Evolutionary conservation across 1,140 invertebrate species (phyloP).

Genomic region (Bathynomus jamesi): DNA sequence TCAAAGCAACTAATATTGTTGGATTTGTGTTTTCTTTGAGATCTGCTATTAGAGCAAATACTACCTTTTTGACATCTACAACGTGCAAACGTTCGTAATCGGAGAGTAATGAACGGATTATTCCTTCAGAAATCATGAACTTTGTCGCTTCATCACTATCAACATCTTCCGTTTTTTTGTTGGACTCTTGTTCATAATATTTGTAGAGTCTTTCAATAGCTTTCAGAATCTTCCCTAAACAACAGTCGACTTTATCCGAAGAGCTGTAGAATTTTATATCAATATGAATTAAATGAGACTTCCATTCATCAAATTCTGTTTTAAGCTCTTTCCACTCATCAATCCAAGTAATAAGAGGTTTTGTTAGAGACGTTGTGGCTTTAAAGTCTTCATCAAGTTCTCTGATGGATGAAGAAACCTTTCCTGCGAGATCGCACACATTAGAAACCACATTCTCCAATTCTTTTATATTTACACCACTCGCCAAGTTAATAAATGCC

Average conservation of each 20-base stretch:
- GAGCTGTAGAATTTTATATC: background rate
- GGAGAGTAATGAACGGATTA: background rate
- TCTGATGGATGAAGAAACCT: background rate
- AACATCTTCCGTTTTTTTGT: background rate
- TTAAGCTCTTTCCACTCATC: background rate
- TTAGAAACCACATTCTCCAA: background rate
- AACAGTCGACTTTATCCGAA: background rate
- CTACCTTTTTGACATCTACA: background rate
- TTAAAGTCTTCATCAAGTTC: background rate
- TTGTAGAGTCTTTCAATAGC: background rate
- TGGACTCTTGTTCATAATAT: background rate
- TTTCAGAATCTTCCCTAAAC: background rate
- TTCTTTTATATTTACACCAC: background rate
- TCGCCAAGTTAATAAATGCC: background rate
- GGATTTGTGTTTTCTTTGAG: background rate
- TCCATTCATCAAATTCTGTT: background rate
- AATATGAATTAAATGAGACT: background rate
- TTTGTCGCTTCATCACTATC: background rate
- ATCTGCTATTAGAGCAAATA: background rate
- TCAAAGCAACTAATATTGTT: constrained; percentile 7
- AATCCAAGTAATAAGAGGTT: background rate
- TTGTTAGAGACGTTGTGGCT: background rate
- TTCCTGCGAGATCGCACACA: background rate
- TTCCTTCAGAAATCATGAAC: constrained; percentile 1
- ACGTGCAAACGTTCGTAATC: constrained; percentile 8